Evolutionary conservation across 2,888 invertebrate genomes (phyloP).

Genomic region (Ecdyonurus torrentis): DNA sequence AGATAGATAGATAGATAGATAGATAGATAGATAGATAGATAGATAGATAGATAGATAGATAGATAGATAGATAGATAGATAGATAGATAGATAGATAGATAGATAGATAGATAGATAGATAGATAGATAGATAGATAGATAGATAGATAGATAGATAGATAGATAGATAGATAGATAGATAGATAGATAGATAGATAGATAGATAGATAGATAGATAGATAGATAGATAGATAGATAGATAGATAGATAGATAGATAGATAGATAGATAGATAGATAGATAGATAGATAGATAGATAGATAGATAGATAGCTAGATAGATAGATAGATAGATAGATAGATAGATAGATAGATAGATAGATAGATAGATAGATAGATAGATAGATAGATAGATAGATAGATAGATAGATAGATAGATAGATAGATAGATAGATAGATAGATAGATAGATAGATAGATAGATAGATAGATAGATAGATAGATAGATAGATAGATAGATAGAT

Average conservation of each 20-base stretch:
- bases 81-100: not conserved
- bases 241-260: not conserved
- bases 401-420: not conserved
- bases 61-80: not conserved
- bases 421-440: not conserved
- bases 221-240: not conserved
- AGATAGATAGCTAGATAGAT: not conserved
- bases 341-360: not conserved
- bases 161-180: not conserved
- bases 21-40: not conserved
- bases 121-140: not conserved
- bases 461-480: not conserved
- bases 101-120: not conserved
- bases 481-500: not conserved
- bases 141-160: not conserved
- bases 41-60: not conserved
- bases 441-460: not conserved
- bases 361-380: not conserved
- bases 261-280: not conserved
- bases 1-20: not conserved
- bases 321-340: not conserved
- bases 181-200: not conserved
- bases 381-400: not conserved
- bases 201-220: not conserved
- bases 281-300: not conserved